Evolutionary conservation across 2,797 vertebrate species (phyloP).

Genomic region (Emydoidea blandingii): DNA sequence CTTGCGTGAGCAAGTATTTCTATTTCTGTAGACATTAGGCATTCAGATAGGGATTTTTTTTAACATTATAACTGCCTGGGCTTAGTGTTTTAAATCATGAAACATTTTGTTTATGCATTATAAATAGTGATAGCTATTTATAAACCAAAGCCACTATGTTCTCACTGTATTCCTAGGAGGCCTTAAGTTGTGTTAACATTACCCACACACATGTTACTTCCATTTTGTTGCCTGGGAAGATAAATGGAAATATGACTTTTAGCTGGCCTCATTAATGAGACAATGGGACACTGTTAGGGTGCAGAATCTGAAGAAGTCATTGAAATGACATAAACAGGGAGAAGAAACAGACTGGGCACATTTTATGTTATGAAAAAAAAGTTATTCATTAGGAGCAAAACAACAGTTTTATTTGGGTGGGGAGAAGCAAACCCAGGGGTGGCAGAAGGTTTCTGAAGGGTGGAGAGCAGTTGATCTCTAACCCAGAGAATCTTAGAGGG

Average conservation of each 20-base stretch:
- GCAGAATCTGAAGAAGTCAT: constrained; percentile 21
- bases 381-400: not conserved
- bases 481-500: constrained; percentile 50
- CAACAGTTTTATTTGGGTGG: constrained; percentile 38
- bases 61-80: constrained; percentile 49
- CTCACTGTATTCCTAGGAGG: constrained; percentile 61
- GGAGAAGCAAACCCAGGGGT: constrained; percentile 42
- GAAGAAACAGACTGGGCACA: not conserved
- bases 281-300: not conserved
- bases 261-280: constrained; percentile 35
- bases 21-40: constrained; percentile 58
- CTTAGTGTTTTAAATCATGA: constrained; percentile 72
- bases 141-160: constrained; percentile 69
- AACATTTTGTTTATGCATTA: constrained; percentile 76
- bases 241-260: constrained; percentile 57
- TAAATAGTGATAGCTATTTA: constrained; percentile 78
- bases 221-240: constrained; percentile 53
- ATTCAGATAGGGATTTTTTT: constrained; percentile 32
- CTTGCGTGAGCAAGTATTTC: constrained; percentile 60
- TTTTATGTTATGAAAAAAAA: constrained; percentile 44
- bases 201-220: constrained; percentile 38
- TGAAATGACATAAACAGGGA: not conserved
- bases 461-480: constrained; percentile 42
- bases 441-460: constrained; percentile 42
- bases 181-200: constrained; percentile 55